Base-by-base conservation (phyloP, 2,113 vertebrate species). In the Speoplatyrhinus poulsoni region DNA sequence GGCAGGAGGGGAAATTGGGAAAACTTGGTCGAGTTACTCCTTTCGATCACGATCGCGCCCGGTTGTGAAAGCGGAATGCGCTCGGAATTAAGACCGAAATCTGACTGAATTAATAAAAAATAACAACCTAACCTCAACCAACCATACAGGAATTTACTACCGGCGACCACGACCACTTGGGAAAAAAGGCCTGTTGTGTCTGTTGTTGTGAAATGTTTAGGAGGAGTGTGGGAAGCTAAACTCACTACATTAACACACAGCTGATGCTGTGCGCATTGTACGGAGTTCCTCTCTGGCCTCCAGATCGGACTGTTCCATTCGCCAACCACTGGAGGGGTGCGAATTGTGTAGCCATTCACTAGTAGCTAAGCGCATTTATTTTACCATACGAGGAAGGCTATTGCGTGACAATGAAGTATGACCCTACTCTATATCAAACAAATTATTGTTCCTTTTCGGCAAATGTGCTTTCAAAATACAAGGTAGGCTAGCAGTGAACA, bases 221-320 rank as follows among this genome's bases (percentile, higher is more conserved):
- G 36, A 75, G 56, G 36, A 75, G 56, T 67, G 70, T 61, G 62
- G 6, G 70, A 69, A 83, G 70, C 79, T 79, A 65, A 54, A 55
- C 61, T 57, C 73, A 75, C 77, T 72, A 46, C 26, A 26, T 26
- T 26, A 26, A 77, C 75, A 33, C 68, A 49, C 65, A 90, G 89
- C 88, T 92, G 92, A 92, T 86, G 86, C 83, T 76, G 60, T 15
- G 76, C 83, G 64, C 62, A 65, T 70, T 67, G 62, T 62, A 82
- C 47, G 0, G 60, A 26, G 75, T 79, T 78, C 55, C 73, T 62
- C 64, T 0, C 70, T 53, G 84, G 79, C 48, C 80, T 83, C 73
- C 60, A 16, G 60, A 12, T 33, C 53, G 78, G 91, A 84, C 70
- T 62, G 74, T 91, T 90, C 93, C 93, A 93, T 75, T 73, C 26